Percentiles rank a stretch among this genome's conserved stretches.
Conservation (phyloP, 2,113 vertebrate genomes). For the Scomber colias region DNA sequence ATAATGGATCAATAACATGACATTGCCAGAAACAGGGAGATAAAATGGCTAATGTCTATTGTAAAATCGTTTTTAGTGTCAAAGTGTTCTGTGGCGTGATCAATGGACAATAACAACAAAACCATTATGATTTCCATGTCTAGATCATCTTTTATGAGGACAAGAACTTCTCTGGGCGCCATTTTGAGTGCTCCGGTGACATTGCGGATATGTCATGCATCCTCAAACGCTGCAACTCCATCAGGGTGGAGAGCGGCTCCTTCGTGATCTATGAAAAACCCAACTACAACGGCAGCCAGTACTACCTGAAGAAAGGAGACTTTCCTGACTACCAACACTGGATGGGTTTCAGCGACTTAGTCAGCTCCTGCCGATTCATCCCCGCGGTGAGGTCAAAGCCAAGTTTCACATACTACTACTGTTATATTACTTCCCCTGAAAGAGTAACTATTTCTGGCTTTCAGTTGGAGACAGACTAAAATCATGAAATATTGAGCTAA, state of each 20-base stretch:
- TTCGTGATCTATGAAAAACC: constrained; percentile 80
- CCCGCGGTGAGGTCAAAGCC: constrained; percentile 48
- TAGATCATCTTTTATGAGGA: constrained; percentile 82
- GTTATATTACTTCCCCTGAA: too few species aligned
- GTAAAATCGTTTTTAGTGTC: too few species aligned
- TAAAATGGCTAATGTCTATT: too few species aligned
- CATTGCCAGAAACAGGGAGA: too few species aligned
- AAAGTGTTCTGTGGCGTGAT: too few species aligned
- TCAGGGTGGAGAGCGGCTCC: constrained; percentile 76
- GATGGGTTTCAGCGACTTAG: constrained; percentile 48
- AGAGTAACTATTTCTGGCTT: too few species aligned
- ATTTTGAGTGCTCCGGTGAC: constrained; percentile 70
- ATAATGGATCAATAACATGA: too few species aligned
- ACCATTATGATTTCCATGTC: neutral
- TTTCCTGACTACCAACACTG: constrained; percentile 70
- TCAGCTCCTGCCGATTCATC: constrained; percentile 75
- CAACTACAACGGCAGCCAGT: constrained; percentile 75
- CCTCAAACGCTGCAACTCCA: constrained; percentile 74
- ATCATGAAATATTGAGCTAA: too few species aligned
- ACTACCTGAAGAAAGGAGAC: constrained; percentile 71
- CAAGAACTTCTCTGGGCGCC: constrained; percentile 69
- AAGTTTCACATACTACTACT: neutral
- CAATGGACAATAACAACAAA: neutral
- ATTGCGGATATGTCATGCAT: constrained; percentile 65
- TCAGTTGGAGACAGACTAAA: too few species aligned